phyloP scores from a whole-genome alignment of 2,113 vertebrate species.

The Eulemur rufifrons region DNA sequence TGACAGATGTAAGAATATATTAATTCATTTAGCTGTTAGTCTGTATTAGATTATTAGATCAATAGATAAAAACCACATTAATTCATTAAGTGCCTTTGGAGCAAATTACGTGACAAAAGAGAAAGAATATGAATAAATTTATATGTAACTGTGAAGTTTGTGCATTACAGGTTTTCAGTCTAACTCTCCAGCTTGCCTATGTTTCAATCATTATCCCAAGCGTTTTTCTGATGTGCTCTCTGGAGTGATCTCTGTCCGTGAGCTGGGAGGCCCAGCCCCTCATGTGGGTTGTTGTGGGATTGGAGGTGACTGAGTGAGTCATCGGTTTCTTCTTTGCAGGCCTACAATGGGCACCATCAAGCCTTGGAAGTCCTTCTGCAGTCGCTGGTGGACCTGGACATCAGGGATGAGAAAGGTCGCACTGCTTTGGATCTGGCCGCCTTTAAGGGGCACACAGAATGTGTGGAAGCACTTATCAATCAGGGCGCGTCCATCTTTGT shows the following conservation, averaged over 20 bases:
- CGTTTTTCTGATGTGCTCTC: neutral
- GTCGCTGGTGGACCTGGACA: slow-evolving; percentile 92
- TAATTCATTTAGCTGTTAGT: neutral
- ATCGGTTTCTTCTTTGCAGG: slow-evolving; percentile 82
- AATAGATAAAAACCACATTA: neutral
- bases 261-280: neutral
- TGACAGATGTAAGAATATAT: neutral
- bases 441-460: slow-evolving; percentile 92
- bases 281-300: neutral
- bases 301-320: neutral
- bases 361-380: slow-evolving; percentile 95
- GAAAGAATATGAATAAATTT: neutral
- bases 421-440: slow-evolving; percentile 94
- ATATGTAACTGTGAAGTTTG: neutral
- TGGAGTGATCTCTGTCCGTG: neutral
- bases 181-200: neutral
- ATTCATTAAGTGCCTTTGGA: neutral
- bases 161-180: neutral
- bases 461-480: slow-evolving; percentile 93
- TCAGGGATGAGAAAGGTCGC: slow-evolving; percentile 92
- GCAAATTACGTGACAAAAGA: neutral
- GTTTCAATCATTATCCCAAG: neutral
- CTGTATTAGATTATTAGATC: neutral
- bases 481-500: slow-evolving; percentile 93
- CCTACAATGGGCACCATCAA: slow-evolving; percentile 96